These are phyloP conservation scores for Virgularia gustaviana DNA, from an alignment of 92 coral and sea anemone genomes.

Conservation along the genomic window DNA sequence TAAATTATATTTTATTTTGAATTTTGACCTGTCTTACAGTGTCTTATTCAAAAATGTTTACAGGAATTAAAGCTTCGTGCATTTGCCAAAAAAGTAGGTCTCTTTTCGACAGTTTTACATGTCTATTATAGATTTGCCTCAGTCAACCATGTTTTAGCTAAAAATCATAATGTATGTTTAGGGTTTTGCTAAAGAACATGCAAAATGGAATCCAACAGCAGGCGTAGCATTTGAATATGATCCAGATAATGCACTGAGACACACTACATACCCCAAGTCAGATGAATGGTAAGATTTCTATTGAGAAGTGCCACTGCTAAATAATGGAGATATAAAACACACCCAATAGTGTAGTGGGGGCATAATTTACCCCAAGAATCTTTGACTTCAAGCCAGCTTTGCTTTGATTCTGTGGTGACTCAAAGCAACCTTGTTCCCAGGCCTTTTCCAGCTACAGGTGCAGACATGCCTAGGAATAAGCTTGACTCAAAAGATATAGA, in stretches of 20 bases:
- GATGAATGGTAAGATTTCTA: conserved; percentile 92
- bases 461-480: too few species aligned
- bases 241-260: conserved; percentile 92
- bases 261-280: conserved; percentile 90
- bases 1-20: not conserved
- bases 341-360: too few species aligned
- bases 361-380: too few species aligned
- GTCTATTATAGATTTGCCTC: too few species aligned
- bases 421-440: too few species aligned
- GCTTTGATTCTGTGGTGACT: too few species aligned
- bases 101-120: not conserved
- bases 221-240: conserved; percentile 98
- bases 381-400: too few species aligned
- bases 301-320: not conserved
- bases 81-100: conserved; percentile 87
- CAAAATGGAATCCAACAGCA: conserved; percentile 98
- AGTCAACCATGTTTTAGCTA: not conserved
- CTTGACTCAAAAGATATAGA: too few species aligned
- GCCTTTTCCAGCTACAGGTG: too few species aligned
- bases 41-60: conserved; percentile 12
- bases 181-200: conserved; percentile 99
- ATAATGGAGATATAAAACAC: too few species aligned
- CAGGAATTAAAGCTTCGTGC: conserved; percentile 89
- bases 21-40: not conserved
- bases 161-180: not conserved